Conservation (phyloP, 30 jellyfish, hydroid and myxozoan genomes). For the Sanderia malayensis region DNA sequence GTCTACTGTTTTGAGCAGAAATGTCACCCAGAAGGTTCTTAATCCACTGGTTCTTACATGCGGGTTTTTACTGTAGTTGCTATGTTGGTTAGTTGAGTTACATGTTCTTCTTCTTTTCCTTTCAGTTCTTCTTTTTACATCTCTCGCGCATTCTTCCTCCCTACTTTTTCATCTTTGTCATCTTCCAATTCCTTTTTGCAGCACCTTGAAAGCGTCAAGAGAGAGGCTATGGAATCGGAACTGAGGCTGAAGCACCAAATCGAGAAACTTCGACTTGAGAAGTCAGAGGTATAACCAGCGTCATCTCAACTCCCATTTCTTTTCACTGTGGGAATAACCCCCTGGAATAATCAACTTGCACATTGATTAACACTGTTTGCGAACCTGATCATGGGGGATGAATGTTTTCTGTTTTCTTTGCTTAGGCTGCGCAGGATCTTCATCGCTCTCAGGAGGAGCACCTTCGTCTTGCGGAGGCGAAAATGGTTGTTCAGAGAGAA, state of each 20-base stretch:
- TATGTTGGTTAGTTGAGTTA: no score
- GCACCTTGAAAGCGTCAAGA: slow-evolving; percentile 21
- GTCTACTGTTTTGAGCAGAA: no score
- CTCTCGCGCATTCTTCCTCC: no score
- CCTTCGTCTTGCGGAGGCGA: slow-evolving; percentile 27
- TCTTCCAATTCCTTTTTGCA: not conserved
- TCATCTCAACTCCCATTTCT: not conserved
- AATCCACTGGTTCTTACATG: no score
- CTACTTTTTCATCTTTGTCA: no score
- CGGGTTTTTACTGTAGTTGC: no score
- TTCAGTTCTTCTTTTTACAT: no score
- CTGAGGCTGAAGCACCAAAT: slow-evolving; percentile 50
- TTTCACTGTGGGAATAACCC: not conserved
- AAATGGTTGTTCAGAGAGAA: slow-evolving; percentile 14
- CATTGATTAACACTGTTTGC: not conserved
- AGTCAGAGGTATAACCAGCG: slow-evolving; percentile 45
- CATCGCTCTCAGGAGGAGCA: slow-evolving; percentile 39
- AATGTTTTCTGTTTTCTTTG: not conserved
- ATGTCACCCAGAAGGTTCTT: no score
- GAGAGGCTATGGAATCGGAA: slow-evolving; percentile 58
- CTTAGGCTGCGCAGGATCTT: slow-evolving; percentile 39
- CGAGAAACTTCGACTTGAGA: slow-evolving; percentile 54
- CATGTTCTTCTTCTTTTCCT: no score
- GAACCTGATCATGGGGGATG: not conserved
- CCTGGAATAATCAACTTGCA: not conserved